Evolutionary conservation across 2,797 vertebrate species (phyloP).

Genomic region (Discoglossus pictus): DNA sequence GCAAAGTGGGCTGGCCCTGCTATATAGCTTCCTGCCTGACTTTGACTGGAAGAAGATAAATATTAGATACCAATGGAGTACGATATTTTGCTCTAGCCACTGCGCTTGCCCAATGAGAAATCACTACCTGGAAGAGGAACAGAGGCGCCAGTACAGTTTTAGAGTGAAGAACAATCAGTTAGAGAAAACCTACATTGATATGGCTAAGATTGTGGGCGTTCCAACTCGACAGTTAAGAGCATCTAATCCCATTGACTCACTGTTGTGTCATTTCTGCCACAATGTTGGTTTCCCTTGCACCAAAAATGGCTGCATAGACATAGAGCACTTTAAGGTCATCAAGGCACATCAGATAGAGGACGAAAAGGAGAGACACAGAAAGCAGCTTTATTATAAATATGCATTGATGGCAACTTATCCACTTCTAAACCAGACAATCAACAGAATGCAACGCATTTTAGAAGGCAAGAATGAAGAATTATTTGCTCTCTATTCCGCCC

Average conservation of each 20-base stretch:
- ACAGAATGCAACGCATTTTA: conserved; percentile 78
- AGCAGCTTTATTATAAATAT: conserved; percentile 83
- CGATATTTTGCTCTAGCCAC: conserved; percentile 86
- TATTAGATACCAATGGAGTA: conserved; percentile 88
- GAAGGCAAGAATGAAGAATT: conserved; percentile 73
- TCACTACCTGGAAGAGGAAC: conserved; percentile 89
- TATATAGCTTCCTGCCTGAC: conserved; percentile 84
- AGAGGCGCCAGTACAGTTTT: conserved; percentile 86
- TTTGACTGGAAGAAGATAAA: conserved; percentile 88
- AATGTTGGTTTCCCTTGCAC: conserved; percentile 87
- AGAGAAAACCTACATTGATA: conserved; percentile 83
- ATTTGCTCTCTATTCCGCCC: conserved; percentile 88
- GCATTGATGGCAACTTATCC: conserved; percentile 87
- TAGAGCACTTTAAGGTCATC: conserved; percentile 87
- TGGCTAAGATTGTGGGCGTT: conserved; percentile 85
- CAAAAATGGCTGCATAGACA: conserved; percentile 75
- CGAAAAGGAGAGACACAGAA: conserved; percentile 81
- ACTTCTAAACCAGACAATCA: conserved; percentile 85
- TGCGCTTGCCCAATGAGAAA: conserved; percentile 90
- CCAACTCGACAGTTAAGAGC: conserved; percentile 85
- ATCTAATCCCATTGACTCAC: conserved; percentile 90
- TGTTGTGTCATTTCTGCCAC: conserved; percentile 93
- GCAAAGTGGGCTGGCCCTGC: conserved; percentile 89
- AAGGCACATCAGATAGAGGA: conserved; percentile 90
- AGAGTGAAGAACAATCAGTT: conserved; percentile 78